These are phyloP conservation scores for Onychomys torridus DNA, from an alignment of 2,797 vertebrate genomes.

Conservation along the genomic window DNA sequence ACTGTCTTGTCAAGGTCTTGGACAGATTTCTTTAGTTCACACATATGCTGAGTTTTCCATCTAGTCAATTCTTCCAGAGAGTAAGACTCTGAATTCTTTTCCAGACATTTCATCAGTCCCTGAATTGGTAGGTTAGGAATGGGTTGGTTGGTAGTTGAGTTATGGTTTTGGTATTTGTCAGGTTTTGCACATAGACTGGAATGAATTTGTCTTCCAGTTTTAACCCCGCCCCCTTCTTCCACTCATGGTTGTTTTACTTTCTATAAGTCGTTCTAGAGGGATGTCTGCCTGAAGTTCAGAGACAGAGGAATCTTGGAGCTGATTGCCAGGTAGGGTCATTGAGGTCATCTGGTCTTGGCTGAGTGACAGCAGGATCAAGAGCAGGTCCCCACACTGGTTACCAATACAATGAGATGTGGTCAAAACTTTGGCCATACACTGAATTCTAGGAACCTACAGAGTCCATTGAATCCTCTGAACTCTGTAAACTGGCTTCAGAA, in stretches of 20 bases:
- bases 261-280: neutral
- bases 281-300: neutral
- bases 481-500: neutral
- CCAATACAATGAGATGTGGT: neutral
- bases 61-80: neutral
- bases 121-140: neutral
- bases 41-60: neutral
- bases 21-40: neutral
- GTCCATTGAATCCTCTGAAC: neutral
- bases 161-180: too few species aligned
- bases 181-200: neutral
- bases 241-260: neutral
- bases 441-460: neutral
- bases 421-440: neutral
- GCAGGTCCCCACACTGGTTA: neutral
- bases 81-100: neutral
- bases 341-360: neutral
- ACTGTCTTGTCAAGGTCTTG: neutral
- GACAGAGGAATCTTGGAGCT: neutral
- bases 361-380: neutral
- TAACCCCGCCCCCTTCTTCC: too few species aligned
- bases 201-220: neutral
- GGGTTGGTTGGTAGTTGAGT: too few species aligned
- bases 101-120: neutral
- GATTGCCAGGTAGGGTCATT: neutral